Percentiles rank a stretch among this genome's conserved stretches.
These are phyloP conservation scores for Potorous gilbertii DNA, from an alignment of 2,797 vertebrate genomes.

Conservation along the genomic window DNA sequence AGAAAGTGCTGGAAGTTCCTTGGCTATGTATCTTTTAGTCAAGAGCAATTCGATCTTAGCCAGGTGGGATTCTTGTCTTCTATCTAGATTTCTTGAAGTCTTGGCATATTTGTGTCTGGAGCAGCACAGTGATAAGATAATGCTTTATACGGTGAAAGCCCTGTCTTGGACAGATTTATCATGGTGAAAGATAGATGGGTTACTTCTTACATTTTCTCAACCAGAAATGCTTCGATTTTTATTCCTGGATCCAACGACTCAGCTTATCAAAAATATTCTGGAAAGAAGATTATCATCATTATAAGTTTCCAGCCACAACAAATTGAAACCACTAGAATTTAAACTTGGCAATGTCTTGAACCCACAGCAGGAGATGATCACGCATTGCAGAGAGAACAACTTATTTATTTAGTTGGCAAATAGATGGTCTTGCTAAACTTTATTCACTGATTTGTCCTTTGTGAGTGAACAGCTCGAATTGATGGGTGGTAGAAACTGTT, in stretches of 20 bases:
- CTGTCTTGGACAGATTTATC: slow-evolving; percentile 40
- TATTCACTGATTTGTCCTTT: slow-evolving; percentile 77
- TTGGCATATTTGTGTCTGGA: slow-evolving; percentile 69
- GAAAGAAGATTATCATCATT: slow-evolving; percentile 61
- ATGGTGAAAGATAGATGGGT: slow-evolving; percentile 50
- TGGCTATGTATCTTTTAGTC: slow-evolving; percentile 73
- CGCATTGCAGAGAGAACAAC: slow-evolving; percentile 69
- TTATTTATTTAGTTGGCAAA: slow-evolving; percentile 75
- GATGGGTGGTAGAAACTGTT: slow-evolving; percentile 71
- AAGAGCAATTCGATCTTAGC: slow-evolving; percentile 64
- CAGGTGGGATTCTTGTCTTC: slow-evolving; percentile 57
- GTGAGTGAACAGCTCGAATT: slow-evolving; percentile 65
- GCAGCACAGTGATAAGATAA: slow-evolving; percentile 66
- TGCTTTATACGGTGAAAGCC: slow-evolving; percentile 53
- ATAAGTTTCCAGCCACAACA: slow-evolving; percentile 61
- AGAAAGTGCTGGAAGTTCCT: slow-evolving; percentile 73
- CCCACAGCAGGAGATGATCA: slow-evolving; percentile 64
- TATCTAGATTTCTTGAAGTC: slow-evolving; percentile 72
- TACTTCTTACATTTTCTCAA: slow-evolving; percentile 57
- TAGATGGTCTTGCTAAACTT: slow-evolving; percentile 67
- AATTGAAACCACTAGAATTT: slow-evolving; percentile 77
- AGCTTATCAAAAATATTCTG: slow-evolving; percentile 33
- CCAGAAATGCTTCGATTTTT: slow-evolving; percentile 56
- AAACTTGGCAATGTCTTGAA: slow-evolving; percentile 72
- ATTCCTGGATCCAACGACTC: slow-evolving; percentile 19